Percentiles rank a stretch among this genome's conserved stretches.
These are phyloP conservation scores for Regulus satrapa DNA, from an alignment of 2,113 vertebrate species.

Conservation along the genomic window DNA sequence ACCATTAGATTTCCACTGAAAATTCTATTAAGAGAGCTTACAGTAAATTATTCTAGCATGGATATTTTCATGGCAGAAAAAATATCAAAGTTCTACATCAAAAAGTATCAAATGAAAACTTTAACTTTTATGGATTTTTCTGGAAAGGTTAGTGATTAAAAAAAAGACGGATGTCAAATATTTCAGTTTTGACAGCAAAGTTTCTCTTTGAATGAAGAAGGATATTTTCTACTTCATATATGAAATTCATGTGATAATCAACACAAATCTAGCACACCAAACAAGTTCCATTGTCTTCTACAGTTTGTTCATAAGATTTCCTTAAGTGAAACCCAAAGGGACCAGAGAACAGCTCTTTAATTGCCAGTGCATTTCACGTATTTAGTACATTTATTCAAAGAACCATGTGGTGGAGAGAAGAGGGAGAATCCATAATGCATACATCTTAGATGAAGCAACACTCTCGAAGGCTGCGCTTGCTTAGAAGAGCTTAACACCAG, in stretches of 20 bases:
- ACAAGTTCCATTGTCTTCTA: background rate
- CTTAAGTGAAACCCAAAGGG: background rate
- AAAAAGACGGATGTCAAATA: background rate
- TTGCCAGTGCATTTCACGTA: background rate
- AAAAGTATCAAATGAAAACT: background rate
- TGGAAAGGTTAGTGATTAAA: background rate
- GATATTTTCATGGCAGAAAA: background rate
- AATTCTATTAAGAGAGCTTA: background rate
- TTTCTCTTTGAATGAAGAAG: background rate
- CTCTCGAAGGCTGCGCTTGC: background rate
- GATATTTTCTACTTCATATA: background rate
- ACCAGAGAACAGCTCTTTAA: background rate
- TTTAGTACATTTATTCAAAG: background rate
- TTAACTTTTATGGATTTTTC: background rate
- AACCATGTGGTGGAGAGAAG: background rate
- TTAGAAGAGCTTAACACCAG: background rate
- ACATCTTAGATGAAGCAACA: background rate
- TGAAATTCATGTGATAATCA: background rate
- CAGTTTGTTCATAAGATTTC: background rate
- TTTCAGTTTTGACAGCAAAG: background rate
- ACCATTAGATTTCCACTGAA: background rate
- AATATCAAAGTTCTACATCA: background rate
- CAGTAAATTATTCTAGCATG: background rate
- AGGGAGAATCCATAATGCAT: background rate
- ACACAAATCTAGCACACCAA: background rate